Base-by-base conservation (phyloP, 2,888 invertebrate species). In the Meta bourneti region DNA sequence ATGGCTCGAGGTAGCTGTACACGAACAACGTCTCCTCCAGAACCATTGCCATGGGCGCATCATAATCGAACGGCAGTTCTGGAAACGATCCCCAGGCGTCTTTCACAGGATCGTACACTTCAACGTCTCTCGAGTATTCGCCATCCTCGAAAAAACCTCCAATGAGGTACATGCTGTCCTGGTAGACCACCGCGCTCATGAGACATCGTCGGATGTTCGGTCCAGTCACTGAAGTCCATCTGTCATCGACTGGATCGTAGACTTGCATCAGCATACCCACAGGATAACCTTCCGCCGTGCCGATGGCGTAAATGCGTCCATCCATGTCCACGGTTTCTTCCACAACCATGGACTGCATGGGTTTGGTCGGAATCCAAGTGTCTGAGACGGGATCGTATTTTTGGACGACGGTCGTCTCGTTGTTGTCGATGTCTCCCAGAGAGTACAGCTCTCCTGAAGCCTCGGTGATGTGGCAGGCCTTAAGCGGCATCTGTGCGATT, bases 101-200 rank as follows among this genome's bases (percentile, higher is more conserved):
- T n/a, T 51, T 82, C 7, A 51, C 7, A 8, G 82, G 82, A 72
- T 82, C 82, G 71, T 61, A 82, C 16, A 70, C 20, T 74, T 84
- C 75, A 11, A 74, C 84, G 13, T 11, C 11, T 16, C 9, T n/a
- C 7, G 72, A 7, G 6, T 7, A 34, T 16, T 16, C 34, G 19
- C 49, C 51, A 13, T 20, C 34, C 1, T n/a, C 13, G 49, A 34
- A 13, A 0, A 11, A 7, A 13, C 84, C 84, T 6, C 54, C 84
- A 16, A 61, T 9, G 11, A 61, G 11, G 61, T 16, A 9, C 13
- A 61, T 61, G 5, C 11, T 61, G 13, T 61, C 61, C 16, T 61
- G 61, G 16, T 9, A 61, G 7, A 61, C 61, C 61, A 61, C 61
- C 6, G 61, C 61, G 13, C 7, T 16, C 11, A 61, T 16, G 9